These are phyloP conservation scores for Schizopygopsis pylzovi DNA, from an alignment of 2,797 vertebrate genomes.

Conservation along the genomic window DNA sequence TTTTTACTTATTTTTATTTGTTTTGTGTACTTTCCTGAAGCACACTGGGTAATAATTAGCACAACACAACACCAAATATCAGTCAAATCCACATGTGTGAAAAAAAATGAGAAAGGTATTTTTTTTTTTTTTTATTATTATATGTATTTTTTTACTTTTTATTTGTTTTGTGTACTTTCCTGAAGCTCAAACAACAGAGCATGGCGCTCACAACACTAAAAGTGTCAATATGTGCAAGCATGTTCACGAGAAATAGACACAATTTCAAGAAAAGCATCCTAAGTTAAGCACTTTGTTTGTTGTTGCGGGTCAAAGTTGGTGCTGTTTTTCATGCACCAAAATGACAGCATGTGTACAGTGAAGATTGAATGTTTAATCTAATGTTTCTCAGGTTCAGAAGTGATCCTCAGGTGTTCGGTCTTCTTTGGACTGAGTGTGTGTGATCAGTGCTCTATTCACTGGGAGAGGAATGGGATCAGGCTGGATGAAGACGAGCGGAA, in stretches of 20 bases:
- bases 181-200: neutral
- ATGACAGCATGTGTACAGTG: neutral
- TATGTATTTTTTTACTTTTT: no score
- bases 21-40: no score
- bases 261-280: neutral
- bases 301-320: neutral
- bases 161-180: neutral
- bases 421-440: constrained; percentile 1
- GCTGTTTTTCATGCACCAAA: neutral
- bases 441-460: fast-evolving
- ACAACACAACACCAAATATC: no score
- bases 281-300: neutral
- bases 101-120: no score
- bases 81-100: no score
- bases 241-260: neutral
- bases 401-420: neutral
- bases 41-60: no score
- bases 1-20: no score
- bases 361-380: neutral
- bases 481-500: neutral
- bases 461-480: neutral
- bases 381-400: constrained; percentile 20
- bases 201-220: neutral
- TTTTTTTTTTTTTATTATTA: no score
- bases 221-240: neutral